Evolutionary conservation across 2,888 invertebrate genomes (phyloP), one percentile per base, ranked within the genome.

Genomic region (Apamea monoglypha): DNA sequence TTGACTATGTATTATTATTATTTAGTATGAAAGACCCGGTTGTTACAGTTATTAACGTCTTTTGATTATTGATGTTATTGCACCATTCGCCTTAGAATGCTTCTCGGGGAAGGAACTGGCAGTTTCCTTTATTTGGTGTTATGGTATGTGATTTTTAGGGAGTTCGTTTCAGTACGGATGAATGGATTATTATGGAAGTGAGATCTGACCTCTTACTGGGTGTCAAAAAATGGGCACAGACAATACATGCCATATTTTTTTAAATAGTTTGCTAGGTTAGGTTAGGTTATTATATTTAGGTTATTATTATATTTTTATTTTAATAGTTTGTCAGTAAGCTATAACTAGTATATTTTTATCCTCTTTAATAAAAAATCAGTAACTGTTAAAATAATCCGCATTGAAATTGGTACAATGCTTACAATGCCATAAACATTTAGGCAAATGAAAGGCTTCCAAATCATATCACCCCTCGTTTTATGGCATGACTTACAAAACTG

Each of bases 1-100:
- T 89, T 74, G 84, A 82, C 82, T 82, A 88, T n/a, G n/a, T n/a
- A n/a, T 88, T 89, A 91, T 89, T 88, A 87, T 87, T 90, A 90
- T 87, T 90, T 88, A 88, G 87, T 89, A 83, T 83, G 85, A 81
- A 84, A 83, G 87, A 78, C 70, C 83, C 70, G 79, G 78, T 78
- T 82, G 80, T 82, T 82, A 76, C 61, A 74, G 74, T 75, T 84
- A 86, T 85, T 76, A 83, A 78, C 78, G 84, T 83, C 77, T 73
- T 74, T 68, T 74, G 79, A 71, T 87, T 88, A 87, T 87, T 84
- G 81, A 88, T 88, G 87, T 80, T 76, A 76, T 78, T 78, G 64
- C 74, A 81, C 59, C 32, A 25, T 80, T 83, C 36, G 72, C 70
- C 67, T 82, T 80, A 53, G 61, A 73, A 36, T 68, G 53, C 63